Evolutionary conservation across 1,140 invertebrate species (phyloP).

Genomic region (Drosophila auraria): DNA sequence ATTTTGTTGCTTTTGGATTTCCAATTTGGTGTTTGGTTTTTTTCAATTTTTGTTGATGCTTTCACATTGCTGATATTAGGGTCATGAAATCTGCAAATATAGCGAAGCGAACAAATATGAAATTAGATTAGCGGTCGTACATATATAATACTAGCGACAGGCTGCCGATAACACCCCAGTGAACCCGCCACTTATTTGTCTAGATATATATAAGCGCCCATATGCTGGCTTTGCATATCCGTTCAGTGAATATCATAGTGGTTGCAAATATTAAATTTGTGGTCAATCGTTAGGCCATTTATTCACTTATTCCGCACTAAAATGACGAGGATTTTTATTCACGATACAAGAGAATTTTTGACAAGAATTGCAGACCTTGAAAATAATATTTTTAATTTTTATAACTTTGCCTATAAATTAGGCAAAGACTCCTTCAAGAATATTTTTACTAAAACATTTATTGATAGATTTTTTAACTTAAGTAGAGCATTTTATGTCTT

Average conservation of each 20-base stretch:
- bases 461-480: not conserved
- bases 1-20: conserved; percentile 28
- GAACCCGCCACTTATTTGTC: conserved; percentile 12
- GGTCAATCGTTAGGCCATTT: conserved; percentile 6
- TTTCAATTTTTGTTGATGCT: conserved; percentile 3
- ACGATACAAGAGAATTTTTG: not conserved
- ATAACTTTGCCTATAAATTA: no score
- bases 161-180: conserved; percentile 32
- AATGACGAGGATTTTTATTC: not conserved
- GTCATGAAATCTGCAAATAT: conserved; percentile 78
- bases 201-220: not conserved
- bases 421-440: no score
- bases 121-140: conserved; percentile 74
- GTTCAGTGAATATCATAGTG: conserved; percentile 26
- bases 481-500: not conserved
- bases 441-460: no score
- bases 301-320: not conserved
- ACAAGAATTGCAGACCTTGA: not conserved
- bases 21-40: conserved; percentile 17
- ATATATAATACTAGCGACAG: conserved; percentile 40
- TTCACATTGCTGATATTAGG: conserved; percentile 69
- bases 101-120: conserved; percentile 56
- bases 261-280: conserved; percentile 34
- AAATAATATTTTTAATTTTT: not conserved
- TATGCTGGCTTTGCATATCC: conserved; percentile 8